phyloP scores from a whole-genome alignment of 2,888 invertebrate species.

The Xanthia icteritia region DNA sequence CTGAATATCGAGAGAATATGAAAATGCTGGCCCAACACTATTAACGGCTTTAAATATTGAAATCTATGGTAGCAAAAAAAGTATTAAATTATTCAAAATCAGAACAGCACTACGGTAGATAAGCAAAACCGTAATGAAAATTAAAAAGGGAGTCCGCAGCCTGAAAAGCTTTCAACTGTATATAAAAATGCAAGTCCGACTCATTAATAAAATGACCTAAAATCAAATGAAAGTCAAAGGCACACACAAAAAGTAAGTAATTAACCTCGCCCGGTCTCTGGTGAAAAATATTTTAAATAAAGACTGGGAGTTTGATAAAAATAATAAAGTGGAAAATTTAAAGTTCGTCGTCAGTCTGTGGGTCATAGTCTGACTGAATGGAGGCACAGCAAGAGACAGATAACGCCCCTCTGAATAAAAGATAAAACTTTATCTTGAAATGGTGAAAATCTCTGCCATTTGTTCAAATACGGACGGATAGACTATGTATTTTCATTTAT shows the following conservation, averaged over 20 bases:
- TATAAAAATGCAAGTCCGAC: conserved; percentile 42
- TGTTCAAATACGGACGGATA: conserved; percentile 50
- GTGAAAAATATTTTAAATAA: conserved; percentile 47
- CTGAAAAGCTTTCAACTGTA: conserved; percentile 8
- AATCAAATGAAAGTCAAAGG: conserved; percentile 30
- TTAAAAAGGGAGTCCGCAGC: background rate
- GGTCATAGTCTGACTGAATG: conserved; percentile 52
- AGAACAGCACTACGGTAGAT: conserved; percentile 24
- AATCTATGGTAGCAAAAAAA: background rate
- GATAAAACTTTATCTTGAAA: conserved; percentile 68
- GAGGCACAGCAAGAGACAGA: conserved; percentile 47
- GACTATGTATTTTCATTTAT: conserved; percentile 52
- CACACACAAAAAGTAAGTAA: conserved; percentile 40
- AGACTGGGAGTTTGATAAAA: conserved; percentile 57
- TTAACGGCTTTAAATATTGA: conserved; percentile 46
- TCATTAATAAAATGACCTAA: conserved; percentile 52
- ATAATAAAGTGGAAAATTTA: conserved; percentile 63
- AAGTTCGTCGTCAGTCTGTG: conserved; percentile 50
- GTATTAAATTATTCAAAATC: conserved; percentile 23
- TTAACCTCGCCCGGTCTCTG: conserved; percentile 22
- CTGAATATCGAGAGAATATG: conserved; percentile 52
- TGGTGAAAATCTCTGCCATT: conserved; percentile 62
- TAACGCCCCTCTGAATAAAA: conserved; percentile 65
- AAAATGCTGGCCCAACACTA: conserved; percentile 39
- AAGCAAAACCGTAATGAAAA: conserved; percentile 10